Conservation (phyloP, 2,797 vertebrate species). For the Sus cebifrons region DNA sequence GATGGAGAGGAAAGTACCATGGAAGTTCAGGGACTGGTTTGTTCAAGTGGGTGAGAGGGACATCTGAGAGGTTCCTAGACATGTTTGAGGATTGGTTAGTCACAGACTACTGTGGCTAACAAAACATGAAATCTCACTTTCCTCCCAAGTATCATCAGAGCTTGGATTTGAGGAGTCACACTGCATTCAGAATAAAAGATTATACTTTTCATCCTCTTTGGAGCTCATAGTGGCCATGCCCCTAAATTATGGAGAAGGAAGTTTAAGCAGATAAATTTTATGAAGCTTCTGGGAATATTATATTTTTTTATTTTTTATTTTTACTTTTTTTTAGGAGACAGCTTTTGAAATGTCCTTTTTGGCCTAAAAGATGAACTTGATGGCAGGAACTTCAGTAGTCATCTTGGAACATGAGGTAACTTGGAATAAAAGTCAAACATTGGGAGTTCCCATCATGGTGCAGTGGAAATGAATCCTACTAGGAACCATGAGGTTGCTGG, state of each 20-base stretch:
- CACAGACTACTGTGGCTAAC: no score
- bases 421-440: background rate
- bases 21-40: background rate
- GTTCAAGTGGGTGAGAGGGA: fast-evolving
- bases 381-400: background rate
- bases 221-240: fast-evolving
- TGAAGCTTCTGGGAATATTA: background rate
- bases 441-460: no score
- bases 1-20: background rate
- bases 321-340: background rate
- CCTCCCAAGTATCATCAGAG: background rate
- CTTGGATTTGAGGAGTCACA: background rate
- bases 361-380: background rate
- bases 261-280: background rate
- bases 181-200: background rate
- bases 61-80: background rate
- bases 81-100: fast-evolving
- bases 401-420: background rate
- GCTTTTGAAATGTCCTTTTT: background rate
- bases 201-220: background rate
- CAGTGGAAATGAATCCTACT: no score
- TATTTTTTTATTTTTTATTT: no score
- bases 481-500: no score
- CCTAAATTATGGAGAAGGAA: background rate
- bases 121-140: background rate